Base-by-base conservation (phyloP, 1,140 invertebrate species). In the Leptopilina boulardi region DNA sequence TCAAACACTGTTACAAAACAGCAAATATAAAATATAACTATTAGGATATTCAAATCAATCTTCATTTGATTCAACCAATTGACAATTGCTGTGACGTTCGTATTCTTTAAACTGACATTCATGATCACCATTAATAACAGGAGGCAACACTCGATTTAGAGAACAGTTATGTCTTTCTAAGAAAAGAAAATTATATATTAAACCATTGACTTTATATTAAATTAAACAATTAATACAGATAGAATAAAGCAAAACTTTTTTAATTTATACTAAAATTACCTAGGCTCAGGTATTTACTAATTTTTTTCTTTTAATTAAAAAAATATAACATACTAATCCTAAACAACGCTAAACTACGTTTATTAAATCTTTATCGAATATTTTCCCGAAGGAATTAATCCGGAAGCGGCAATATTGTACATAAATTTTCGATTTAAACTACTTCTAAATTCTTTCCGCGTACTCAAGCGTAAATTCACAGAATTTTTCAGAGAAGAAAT, bases 21-120 rank as follows among this genome's bases (percentile, higher is more conserved):
- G 18, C n/a, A 51, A 18, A 5, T n/a, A 51, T 18, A 51, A 3
- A 51, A n/a, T 47, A 47, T 18, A 6, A 51, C n/a, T 18, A 18
- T 18, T 51, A 51, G 47, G 47, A 51, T 51, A 51, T 51, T 51
- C 47, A 51, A 51, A 51, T 51, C 47, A 51, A 51, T 51, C 47
- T 51, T 51, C 47, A 51, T 51, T 51, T 51, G 15, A 51, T 51
- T 18, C 47, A 51, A 51, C 15, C 47, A 51, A 51, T 51, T 51
- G 47, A 47, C n/a, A 9, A 6, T 18, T 15, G n/a, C 47, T 2
- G 47, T 51, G 47, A 51, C 47, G 15, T 47, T n/a, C 13, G n/a
- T n/a, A n/a, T 47, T 47, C 44, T 47, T 47, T 47, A 3, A 47
- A 47, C 2, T 51, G 47, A 51, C 47, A 18, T n/a, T 51, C 47